These are phyloP conservation scores for Chrysomela aeneicollis DNA, from an alignment of 2,888 invertebrate genomes.

Conservation along the genomic window DNA sequence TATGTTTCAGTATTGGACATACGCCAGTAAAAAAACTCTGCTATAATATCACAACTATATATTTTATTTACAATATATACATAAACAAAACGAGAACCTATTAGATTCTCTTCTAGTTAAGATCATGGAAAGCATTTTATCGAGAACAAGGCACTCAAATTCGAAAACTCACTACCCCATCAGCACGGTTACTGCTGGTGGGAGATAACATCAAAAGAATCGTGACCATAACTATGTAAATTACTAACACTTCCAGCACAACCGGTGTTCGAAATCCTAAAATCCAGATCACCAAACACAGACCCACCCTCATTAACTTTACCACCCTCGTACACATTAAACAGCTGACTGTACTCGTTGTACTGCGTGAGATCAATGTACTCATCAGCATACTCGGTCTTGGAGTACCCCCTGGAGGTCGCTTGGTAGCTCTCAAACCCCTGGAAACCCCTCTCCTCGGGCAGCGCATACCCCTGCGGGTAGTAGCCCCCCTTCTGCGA, in stretches of 20 bases:
- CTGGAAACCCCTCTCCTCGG: constrained; percentile 46
- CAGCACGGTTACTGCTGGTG: constrained; percentile 38
- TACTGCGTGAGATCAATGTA: constrained; percentile 54
- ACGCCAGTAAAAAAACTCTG: background rate
- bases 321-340: constrained; percentile 53
- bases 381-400: constrained; percentile 49
- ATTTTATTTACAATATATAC: constrained; percentile 43
- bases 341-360: constrained; percentile 55
- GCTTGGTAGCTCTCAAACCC: constrained; percentile 44
- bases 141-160: constrained; percentile 45
- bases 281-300: constrained; percentile 58
- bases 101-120: constrained; percentile 40
- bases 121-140: constrained; percentile 50
- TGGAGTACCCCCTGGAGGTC: constrained; percentile 38
- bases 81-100: constrained; percentile 30
- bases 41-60: constrained; percentile 40
- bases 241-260: constrained; percentile 43
- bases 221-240: constrained; percentile 46
- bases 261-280: constrained; percentile 49
- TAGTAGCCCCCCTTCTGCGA: constrained; percentile 41
- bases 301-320: constrained; percentile 48
- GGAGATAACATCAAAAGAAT: constrained; percentile 48
- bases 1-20: no score
- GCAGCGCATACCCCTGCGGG: constrained; percentile 42
- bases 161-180: constrained; percentile 21